phyloP scores from a whole-genome alignment of 2,113 vertebrate species.

The Myxocyprinus asiaticus region DNA sequence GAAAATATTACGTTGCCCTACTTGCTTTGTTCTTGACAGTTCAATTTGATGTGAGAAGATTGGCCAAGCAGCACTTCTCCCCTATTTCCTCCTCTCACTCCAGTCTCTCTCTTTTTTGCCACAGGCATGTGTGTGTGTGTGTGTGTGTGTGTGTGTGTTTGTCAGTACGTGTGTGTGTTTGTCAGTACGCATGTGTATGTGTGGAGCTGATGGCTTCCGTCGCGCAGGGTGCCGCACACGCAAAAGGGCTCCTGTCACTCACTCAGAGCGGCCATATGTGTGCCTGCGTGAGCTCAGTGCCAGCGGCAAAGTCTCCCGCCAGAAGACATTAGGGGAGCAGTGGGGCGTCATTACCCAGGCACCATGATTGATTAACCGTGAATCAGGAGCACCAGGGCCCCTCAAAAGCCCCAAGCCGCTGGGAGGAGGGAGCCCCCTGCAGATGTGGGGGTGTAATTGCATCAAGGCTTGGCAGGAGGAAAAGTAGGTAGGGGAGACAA shows the following conservation, averaged over 20 bases:
- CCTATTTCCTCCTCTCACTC: background rate
- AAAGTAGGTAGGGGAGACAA: constrained; percentile 15
- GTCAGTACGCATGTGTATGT: constrained; percentile 50
- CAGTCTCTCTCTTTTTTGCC: constrained; percentile 35
- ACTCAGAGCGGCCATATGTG: constrained; percentile 78
- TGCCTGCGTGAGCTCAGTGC: constrained; percentile 75
- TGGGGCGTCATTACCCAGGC: constrained; percentile 76
- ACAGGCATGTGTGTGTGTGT: constrained; percentile 50
- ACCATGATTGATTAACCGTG: constrained; percentile 82
- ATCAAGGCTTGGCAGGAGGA: constrained; percentile 68
- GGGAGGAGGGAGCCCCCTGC: constrained; percentile 73
- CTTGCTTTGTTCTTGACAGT: constrained; percentile 49
- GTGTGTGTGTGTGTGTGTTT: too few relatives aligned
- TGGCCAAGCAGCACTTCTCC: constrained; percentile 46
- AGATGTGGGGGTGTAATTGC: constrained; percentile 74
- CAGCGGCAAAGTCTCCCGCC: constrained; percentile 74
- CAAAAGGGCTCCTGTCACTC: constrained; percentile 80
- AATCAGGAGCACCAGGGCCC: constrained; percentile 67
- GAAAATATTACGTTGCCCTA: constrained; percentile 38
- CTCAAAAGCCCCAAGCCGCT: constrained; percentile 39
- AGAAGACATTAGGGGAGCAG: constrained; percentile 81
- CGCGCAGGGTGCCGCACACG: constrained; percentile 63
- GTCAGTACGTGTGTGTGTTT: constrained; percentile 53
- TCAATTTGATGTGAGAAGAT: constrained; percentile 45
- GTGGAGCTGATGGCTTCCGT: constrained; percentile 72